Evolutionary conservation across 2,113 vertebrate species (phyloP).

Genomic region (Tyto alba): DNA sequence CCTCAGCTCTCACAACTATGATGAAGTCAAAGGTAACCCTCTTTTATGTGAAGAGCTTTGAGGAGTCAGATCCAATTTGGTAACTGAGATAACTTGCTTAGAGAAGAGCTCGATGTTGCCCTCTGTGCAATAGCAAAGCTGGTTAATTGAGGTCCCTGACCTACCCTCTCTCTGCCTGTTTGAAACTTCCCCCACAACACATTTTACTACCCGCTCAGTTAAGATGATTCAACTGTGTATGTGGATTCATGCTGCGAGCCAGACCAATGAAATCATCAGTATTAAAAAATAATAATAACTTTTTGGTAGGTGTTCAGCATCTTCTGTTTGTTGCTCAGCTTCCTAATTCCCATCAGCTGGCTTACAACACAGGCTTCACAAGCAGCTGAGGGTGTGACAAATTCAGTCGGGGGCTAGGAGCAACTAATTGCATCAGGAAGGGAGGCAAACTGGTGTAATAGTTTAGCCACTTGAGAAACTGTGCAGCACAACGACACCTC

Average conservation of each 20-base stretch:
- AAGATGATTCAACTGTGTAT: background rate
- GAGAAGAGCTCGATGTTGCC: background rate
- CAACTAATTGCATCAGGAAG: background rate
- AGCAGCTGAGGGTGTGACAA: background rate
- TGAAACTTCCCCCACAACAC: background rate
- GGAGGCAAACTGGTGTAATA: background rate
- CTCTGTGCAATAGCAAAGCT: background rate
- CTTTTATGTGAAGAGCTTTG: background rate
- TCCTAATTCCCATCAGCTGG: background rate
- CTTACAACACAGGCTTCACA: background rate
- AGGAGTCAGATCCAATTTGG: background rate
- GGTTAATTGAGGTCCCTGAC: background rate
- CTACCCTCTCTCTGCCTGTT: background rate
- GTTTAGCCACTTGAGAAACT: background rate
- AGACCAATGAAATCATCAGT: background rate
- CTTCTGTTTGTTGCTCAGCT: background rate
- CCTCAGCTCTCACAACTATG: background rate
- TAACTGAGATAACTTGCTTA: background rate
- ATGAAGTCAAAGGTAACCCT: background rate
- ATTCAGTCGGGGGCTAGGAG: background rate
- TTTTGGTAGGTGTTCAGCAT: background rate
- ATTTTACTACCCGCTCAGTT: background rate
- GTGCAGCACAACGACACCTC: fast-evolving
- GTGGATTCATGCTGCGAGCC: background rate
- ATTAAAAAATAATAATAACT: background rate